Evolutionary conservation across 2,888 invertebrate species (phyloP), one percentile per base, ranked within the genome.

Genomic region (Aproaerema taeniolella): DNA sequence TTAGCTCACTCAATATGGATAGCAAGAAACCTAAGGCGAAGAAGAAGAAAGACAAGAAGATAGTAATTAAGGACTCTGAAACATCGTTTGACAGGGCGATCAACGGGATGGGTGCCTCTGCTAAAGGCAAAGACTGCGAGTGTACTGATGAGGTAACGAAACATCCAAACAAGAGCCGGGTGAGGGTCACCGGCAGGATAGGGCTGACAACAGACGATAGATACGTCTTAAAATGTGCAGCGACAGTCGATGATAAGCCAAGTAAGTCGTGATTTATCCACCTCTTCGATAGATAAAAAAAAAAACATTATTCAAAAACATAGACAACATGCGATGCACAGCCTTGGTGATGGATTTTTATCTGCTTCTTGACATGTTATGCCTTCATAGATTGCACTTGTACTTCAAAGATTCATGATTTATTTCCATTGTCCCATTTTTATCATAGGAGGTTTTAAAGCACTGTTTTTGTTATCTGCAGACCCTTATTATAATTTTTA

Each of bases 151-250:
- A 8, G 4, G 20, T 20, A 26, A n/a, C 5, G 8, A n/a, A 9
- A n/a, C 5, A 26, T 8, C 28, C 35, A 1, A 50, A 45, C 1
- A 67, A 52, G 45, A 76, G 68, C 46, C 63, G 63, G 14, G 61
- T 82, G 0, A 63, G 58, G 35, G 73, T 85, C 38, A 59, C 64
- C 16, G 82, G 85, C 6, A 66, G 61, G 31, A 48, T 85, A 9
- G 85, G 81, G 1, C 46, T 75, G 2, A 68, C 61, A 17, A 55
- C 68, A 24, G 61, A 78, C 31, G 74, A 81, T 33, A 62, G 63
- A 48, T 82, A 75, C 41, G 58, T 80, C 1, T 44, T 83, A 16
- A 69, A 67, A 44, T 85, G 74, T 52, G 66, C 68, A 31, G 79
- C 82, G 25, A 73, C 74, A 4, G 53, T 82, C 4, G 56, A 81